These are phyloP conservation scores for Cylindroiulus punctatus DNA, from an alignment of 2,888 invertebrate genomes.

Conservation along the genomic window DNA sequence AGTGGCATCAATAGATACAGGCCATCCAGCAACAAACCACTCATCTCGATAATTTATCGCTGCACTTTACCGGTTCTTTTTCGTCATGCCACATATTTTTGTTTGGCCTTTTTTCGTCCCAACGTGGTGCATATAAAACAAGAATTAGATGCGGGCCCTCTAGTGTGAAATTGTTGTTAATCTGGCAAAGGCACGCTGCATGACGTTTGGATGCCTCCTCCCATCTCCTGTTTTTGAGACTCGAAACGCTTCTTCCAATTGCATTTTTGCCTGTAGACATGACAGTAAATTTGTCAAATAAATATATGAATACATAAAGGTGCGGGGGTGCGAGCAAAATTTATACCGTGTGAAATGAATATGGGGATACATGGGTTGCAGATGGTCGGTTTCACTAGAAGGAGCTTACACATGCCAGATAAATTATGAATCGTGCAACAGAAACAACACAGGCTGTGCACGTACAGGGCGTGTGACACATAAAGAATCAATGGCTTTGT, in stretches of 20 bases:
- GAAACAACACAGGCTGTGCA: slow-evolving; percentile 43
- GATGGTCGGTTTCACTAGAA: slow-evolving; percentile 17
- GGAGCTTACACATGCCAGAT: slow-evolving; percentile 31
- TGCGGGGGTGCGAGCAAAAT: slow-evolving; percentile 43
- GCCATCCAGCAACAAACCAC: neutral
- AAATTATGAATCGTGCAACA: slow-evolving; percentile 43
- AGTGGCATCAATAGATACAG: neutral
- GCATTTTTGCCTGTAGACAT: slow-evolving; percentile 34
- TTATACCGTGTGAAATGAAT: slow-evolving; percentile 44
- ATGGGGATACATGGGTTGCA: slow-evolving; percentile 38
- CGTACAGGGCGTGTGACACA: slow-evolving; percentile 25
- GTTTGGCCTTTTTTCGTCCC: neutral
- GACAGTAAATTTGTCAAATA: slow-evolving; percentile 47
- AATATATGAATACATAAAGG: slow-evolving; percentile 47
- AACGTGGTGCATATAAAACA: neutral
- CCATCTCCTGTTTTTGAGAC: neutral
- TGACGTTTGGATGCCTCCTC: slow-evolving; percentile 13
- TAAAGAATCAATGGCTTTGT: slow-evolving; percentile 14
- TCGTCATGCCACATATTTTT: slow-evolving; percentile 39
- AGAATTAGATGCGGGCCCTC: slow-evolving; percentile 30
- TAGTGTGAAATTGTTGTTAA: slow-evolving; percentile 47
- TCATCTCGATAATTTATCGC: neutral
- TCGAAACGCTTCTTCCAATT: slow-evolving; percentile 15
- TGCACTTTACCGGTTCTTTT: slow-evolving; percentile 15
- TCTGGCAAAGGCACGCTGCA: neutral